These are phyloP conservation scores for Probosciger aterrimus DNA, from an alignment of 2,113 vertebrate species.

Conservation along the genomic window DNA sequence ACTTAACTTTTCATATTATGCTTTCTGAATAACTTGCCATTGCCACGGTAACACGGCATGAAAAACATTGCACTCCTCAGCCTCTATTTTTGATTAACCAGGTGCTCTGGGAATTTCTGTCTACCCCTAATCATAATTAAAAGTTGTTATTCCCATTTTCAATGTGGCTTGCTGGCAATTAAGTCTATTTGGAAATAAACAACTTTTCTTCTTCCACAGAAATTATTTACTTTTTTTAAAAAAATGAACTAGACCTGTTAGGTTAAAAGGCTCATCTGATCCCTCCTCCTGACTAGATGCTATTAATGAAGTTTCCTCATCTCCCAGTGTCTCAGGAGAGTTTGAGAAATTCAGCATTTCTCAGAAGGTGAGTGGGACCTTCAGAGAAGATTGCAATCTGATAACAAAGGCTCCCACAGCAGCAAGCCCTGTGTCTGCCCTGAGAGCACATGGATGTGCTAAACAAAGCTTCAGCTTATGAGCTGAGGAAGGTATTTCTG, in stretches of 20 bases:
- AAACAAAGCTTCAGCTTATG: background rate
- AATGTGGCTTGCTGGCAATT: background rate
- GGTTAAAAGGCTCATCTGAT: background rate
- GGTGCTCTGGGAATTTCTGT: slow-evolving; percentile 28
- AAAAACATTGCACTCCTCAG: background rate
- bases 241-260: background rate
- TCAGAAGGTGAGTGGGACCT: background rate
- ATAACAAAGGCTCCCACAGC: background rate
- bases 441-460: background rate
- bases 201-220: background rate
- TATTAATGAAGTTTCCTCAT: background rate
- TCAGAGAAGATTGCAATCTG: background rate
- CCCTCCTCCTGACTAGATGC: background rate
- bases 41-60: background rate
- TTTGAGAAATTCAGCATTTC: background rate
- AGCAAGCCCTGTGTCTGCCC: background rate
- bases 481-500: background rate
- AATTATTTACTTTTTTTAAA: background rate
- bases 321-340: background rate
- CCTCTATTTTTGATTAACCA: slow-evolving; percentile 17
- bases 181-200: slow-evolving; percentile 4
- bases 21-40: background rate
- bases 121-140: slow-evolving; percentile 24
- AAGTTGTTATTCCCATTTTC: slow-evolving; percentile 9
- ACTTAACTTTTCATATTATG: background rate